Evolutionary conservation across 2,888 invertebrate genomes (phyloP).

Genomic region (Callyntrura guangdongensis): DNA sequence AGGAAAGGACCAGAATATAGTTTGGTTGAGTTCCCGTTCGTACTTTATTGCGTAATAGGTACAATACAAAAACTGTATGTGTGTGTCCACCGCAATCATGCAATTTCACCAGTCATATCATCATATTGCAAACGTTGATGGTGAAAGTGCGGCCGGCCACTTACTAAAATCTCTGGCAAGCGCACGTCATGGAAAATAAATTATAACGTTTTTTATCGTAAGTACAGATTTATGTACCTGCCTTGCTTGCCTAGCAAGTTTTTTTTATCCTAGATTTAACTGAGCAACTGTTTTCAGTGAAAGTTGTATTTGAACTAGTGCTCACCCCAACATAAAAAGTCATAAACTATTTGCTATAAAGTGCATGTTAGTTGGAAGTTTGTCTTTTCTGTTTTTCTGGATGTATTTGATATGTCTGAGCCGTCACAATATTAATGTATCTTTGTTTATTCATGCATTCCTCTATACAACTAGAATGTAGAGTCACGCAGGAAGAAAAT

Average conservation of each 20-base stretch:
- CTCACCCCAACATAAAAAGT: too few relatives aligned
- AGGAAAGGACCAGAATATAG: background rate
- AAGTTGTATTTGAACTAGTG: too few relatives aligned
- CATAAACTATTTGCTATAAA: too few relatives aligned
- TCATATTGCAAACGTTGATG: conserved; percentile 2
- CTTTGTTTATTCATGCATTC: background rate
- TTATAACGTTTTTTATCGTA: conserved; percentile 43
- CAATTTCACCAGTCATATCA: conserved; percentile 70
- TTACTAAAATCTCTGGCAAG: conserved; percentile 57
- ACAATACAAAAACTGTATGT: conserved; percentile 13
- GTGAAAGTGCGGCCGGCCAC: background rate
- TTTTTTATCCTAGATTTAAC: conserved; percentile 11
- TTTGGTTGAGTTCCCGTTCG: background rate
- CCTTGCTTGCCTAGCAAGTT: too few relatives aligned
- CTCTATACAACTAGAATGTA: background rate
- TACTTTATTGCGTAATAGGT: conserved; percentile 6
- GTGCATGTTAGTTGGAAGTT: too few relatives aligned
- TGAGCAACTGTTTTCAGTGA: too few relatives aligned
- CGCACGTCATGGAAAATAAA: conserved; percentile 64
- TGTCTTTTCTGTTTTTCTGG: too few relatives aligned
- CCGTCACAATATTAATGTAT: too few relatives aligned
- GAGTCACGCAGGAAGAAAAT: conserved; percentile 62
- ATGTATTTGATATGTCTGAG: too few relatives aligned
- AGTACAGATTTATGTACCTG: conserved; percentile 53
- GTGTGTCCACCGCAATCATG: conserved; percentile 40